Percentiles rank a stretch among this genome's conserved stretches.
These are phyloP conservation scores for Melanotaenia trifasciata DNA, from an alignment of 2,797 vertebrate genomes.

Conservation along the genomic window DNA sequence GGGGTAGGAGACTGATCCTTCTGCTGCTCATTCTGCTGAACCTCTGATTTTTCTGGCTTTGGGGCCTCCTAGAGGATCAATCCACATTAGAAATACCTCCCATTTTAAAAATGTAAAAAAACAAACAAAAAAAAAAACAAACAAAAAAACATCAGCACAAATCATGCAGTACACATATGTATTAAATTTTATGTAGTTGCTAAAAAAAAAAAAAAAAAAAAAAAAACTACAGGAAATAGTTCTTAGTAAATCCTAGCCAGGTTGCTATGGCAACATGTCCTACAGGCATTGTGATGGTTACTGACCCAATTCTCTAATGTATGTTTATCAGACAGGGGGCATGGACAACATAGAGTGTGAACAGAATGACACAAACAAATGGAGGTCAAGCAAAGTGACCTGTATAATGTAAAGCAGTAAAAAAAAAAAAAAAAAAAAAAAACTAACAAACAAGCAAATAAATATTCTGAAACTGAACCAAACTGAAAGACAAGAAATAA, in stretches of 20 bases:
- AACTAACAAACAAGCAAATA: background rate
- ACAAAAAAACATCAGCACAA: background rate
- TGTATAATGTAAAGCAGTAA: background rate
- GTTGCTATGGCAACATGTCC: slow-evolving; percentile 81
- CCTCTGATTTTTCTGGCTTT: slow-evolving; percentile 37
- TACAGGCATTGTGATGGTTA: slow-evolving; percentile 73
- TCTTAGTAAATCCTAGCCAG: slow-evolving; percentile 60
- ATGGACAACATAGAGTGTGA: slow-evolving; percentile 48
- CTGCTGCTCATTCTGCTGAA: slow-evolving; percentile 47
- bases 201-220: slow-evolving; percentile 29
- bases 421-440: too few relatives aligned
- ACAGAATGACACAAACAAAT: slow-evolving; percentile 38
- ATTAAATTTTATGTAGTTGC: background rate
- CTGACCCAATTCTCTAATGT: slow-evolving; percentile 82
- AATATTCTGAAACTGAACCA: background rate
- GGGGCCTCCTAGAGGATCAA: slow-evolving; percentile 56
- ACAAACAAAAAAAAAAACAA: too few relatives aligned
- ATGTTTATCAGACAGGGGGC: slow-evolving; percentile 58
- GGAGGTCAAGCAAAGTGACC: background rate
- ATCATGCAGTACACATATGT: background rate
- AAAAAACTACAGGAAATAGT: slow-evolving; percentile 41
- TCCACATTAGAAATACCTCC: background rate
- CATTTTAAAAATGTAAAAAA: background rate
- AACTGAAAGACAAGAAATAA: background rate
- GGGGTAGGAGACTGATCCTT: slow-evolving; percentile 52